A percentile compares a stretch with the other conserved stretches of the same genome.
Conservation (phyloP, 2,888 invertebrate species). For the Hydropsyche betteni region DNA sequence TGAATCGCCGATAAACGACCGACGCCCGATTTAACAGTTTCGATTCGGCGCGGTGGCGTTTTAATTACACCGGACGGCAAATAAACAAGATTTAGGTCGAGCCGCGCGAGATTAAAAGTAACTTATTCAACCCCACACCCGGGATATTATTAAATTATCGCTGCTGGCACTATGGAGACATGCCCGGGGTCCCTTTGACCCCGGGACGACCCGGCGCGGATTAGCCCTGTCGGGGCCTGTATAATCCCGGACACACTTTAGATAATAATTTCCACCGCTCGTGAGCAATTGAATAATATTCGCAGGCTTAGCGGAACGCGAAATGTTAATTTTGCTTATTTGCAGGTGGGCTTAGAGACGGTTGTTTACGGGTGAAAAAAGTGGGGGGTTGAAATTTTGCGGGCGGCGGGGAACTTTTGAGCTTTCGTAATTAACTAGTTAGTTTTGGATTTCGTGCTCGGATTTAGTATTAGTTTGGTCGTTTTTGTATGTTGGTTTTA, state of each 20-base stretch:
- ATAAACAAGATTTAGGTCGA: neutral
- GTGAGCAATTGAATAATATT: too few relatives aligned
- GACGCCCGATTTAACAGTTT: too few relatives aligned
- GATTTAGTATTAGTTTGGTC: neutral
- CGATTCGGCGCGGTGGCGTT: too few relatives aligned
- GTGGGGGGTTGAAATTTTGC: too few relatives aligned
- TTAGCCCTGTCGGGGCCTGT: slow-evolving; percentile 4
- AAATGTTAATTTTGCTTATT: too few relatives aligned
- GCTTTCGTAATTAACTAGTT: slow-evolving; percentile 6
- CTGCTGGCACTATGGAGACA: neutral
- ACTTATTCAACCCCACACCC: neutral
- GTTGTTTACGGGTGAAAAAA: too few relatives aligned
- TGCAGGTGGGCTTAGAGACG: too few relatives aligned
- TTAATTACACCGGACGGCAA: too few relatives aligned
- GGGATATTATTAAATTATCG: slow-evolving; percentile 19
- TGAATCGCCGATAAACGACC: too few relatives aligned
- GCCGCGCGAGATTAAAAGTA: slow-evolving; percentile 1
- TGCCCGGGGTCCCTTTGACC: slow-evolving; percentile 18
- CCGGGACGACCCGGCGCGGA: neutral
- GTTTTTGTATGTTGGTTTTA: too few relatives aligned
- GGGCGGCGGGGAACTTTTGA: neutral
- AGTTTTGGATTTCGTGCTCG: neutral
- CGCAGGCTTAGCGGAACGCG: too few relatives aligned
- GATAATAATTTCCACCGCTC: slow-evolving; percentile 8
- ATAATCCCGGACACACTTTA: slow-evolving; percentile 19